A percentile compares a stretch with the other conserved stretches of the same genome.
Conservation (phyloP, 2,888 invertebrate species). For the Tenthredo livida region DNA sequence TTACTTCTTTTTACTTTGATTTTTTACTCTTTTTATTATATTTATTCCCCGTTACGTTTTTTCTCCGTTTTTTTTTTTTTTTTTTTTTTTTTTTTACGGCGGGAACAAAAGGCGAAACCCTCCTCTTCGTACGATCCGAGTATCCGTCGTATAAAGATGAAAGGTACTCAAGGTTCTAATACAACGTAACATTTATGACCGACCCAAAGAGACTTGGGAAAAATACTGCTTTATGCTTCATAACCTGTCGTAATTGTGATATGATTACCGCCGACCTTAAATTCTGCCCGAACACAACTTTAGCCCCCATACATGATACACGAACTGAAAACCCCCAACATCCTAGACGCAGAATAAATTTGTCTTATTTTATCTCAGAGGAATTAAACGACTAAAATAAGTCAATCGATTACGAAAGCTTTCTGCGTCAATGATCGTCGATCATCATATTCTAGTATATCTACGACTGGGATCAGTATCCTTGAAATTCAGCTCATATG, state of each 20-base stretch:
- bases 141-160: conserved; percentile 41
- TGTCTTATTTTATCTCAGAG: not conserved
- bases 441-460: not conserved
- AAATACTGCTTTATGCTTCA: conserved; percentile 55
- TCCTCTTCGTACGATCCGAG: conserved; percentile 40
- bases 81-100: no score
- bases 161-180: conserved; percentile 48
- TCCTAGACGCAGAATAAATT: not conserved
- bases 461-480: not conserved
- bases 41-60: conserved; percentile 28
- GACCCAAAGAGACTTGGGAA: conserved; percentile 42
- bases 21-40: not conserved
- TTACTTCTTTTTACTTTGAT: conserved; percentile 1
- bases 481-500: not conserved
- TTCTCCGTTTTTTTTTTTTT: not conserved
- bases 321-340: not conserved
- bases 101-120: conserved; percentile 29
- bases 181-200: conserved; percentile 48
- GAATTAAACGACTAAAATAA: no score
- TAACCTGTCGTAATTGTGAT: conserved; percentile 67
- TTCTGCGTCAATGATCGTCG: not conserved
- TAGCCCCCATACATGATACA: not conserved
- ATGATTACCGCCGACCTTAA: conserved; percentile 47
- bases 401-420: not conserved
- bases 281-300: not conserved